Conservation (phyloP, 2,888 invertebrate genomes). For the Pandemis cinnamomeana region DNA sequence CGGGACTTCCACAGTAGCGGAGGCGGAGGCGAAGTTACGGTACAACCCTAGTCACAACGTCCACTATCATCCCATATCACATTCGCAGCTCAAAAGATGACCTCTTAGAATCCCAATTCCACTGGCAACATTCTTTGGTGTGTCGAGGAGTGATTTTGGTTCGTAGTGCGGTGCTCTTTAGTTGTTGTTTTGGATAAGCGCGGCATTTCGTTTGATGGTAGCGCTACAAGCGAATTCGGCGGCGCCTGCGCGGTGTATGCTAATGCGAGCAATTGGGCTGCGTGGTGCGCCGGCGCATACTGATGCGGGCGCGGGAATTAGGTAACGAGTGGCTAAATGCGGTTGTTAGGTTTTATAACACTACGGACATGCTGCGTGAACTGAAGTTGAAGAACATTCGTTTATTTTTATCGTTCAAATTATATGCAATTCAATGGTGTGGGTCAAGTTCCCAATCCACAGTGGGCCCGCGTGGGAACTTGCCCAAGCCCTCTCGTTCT, state of each 20-base stretch:
- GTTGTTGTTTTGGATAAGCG: conserved; percentile 49
- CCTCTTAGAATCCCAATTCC: conserved; percentile 15
- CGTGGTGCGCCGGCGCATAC: conserved; percentile 57
- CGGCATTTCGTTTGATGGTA: conserved; percentile 67
- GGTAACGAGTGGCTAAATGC: conserved; percentile 1
- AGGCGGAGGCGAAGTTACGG: too few relatives aligned
- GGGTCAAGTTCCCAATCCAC: too few relatives aligned
- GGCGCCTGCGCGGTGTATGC: conserved; percentile 74
- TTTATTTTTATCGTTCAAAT: background rate
- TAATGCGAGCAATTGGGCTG: conserved; percentile 75
- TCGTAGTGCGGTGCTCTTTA: conserved; percentile 48
- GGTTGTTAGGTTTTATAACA: background rate
- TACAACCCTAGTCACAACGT: conserved; percentile 41
- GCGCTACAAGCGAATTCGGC: conserved; percentile 69
- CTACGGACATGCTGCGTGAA: background rate
- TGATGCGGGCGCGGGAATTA: conserved; percentile 50
- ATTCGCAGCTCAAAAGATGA: conserved; percentile 2
- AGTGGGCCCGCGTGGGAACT: too few relatives aligned
- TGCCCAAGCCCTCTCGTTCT: too few relatives aligned
- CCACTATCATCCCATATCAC: conserved; percentile 43
- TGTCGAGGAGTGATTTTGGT: conserved; percentile 45
- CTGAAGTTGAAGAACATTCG: background rate
- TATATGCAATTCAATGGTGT: too few relatives aligned
- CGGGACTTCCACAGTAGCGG: too few relatives aligned
- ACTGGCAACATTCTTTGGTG: conserved; percentile 5